These are phyloP conservation scores for Hydrotaea diabolus DNA, from an alignment of 2,888 invertebrate species.

Conservation along the genomic window DNA sequence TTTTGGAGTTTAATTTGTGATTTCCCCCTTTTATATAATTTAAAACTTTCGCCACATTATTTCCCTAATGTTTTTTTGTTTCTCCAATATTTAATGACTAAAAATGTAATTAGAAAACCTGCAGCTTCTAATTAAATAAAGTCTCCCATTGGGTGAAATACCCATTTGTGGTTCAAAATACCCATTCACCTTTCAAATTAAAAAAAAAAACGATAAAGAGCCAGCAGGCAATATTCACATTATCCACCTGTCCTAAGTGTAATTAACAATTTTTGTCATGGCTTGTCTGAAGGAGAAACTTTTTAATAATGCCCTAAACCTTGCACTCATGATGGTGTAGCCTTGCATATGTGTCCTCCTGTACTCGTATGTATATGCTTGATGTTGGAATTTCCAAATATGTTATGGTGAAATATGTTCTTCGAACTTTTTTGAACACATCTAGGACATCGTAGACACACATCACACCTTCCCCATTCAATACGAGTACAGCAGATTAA, in stretches of 20 bases:
- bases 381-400: neutral
- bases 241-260: conserved; percentile 16
- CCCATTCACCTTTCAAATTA: too few species aligned
- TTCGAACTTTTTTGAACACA: neutral
- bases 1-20: too few species aligned
- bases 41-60: neutral
- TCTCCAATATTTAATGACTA: conserved; percentile 17
- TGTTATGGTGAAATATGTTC: neutral
- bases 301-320: conserved; percentile 32
- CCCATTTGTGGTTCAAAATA: neutral
- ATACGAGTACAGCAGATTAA: neutral
- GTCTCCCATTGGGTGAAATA: neutral
- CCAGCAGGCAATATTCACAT: neutral
- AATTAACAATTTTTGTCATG: conserved; percentile 36
- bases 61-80: neutral
- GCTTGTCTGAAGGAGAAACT: conserved; percentile 25
- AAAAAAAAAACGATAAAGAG: neutral
- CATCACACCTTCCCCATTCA: too few species aligned
- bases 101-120: conserved; percentile 15
- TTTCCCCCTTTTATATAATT: too few species aligned
- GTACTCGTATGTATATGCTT: neutral
- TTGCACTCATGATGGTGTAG: neutral
- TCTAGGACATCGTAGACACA: too few species aligned
- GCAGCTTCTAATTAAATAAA: conserved; percentile 14
- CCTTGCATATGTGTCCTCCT: neutral